Percentiles rank a stretch among this genome's conserved stretches.
Conservation (phyloP, 64 coral and sea anemone species). For the Porites australiensis region DNA sequence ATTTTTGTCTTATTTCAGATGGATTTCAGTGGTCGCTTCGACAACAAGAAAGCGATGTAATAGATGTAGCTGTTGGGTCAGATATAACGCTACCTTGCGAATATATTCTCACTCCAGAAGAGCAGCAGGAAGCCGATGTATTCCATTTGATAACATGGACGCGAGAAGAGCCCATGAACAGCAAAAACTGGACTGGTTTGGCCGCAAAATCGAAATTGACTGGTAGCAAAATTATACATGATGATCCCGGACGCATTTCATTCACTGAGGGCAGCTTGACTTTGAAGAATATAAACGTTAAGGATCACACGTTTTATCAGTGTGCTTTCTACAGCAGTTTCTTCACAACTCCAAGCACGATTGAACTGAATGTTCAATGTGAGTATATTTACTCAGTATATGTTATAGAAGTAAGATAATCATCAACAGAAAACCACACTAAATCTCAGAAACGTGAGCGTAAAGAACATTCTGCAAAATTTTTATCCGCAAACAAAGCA, state of each 20-base stretch:
- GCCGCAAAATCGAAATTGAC: constrained; percentile 2
- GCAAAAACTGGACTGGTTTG: constrained; percentile 3
- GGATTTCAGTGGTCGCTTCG: constrained; percentile 40
- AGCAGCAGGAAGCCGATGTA: constrained; percentile 13
- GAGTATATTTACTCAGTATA: not conserved
- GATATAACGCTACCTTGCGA: constrained; percentile 31
- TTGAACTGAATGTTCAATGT: constrained; percentile 18
- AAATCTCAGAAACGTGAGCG: too few relatives aligned
- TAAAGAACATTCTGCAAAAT: not conserved
- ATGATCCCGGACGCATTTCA: constrained; percentile 23
- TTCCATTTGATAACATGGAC: constrained; percentile 43
- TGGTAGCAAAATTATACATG: constrained; percentile 27
- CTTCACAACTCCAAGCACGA: constrained; percentile 27
- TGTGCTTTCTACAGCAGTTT: constrained; percentile 43
- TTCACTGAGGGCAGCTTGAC: not conserved
- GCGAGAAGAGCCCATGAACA: constrained; percentile 14
- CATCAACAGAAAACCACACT: too few relatives aligned
- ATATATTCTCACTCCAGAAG: constrained; percentile 16
- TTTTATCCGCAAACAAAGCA: not conserved
- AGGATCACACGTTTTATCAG: constrained; percentile 26
- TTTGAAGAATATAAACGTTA: not conserved
- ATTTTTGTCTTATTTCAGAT: not conserved
- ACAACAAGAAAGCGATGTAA: constrained; percentile 40
- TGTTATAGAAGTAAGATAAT: not conserved
- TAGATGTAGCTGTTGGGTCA: not conserved